Evolutionary conservation across 1,140 invertebrate species (phyloP).

Genomic region (Bacillus rossius): DNA sequence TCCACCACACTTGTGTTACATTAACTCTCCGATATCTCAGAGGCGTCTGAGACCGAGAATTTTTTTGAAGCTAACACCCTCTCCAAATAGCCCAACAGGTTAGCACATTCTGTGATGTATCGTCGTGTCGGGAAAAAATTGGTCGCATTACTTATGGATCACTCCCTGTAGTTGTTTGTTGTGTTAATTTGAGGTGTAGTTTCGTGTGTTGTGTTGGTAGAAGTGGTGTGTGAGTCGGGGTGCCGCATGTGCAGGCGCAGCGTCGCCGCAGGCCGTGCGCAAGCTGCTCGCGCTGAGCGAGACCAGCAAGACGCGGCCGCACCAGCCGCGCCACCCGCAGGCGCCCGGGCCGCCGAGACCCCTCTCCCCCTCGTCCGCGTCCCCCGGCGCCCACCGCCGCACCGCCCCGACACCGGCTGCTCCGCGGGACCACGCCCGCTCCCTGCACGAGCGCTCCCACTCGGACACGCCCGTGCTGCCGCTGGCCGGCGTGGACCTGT

Average conservation of each 20-base stretch:
- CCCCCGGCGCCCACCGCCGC: constrained; percentile 38
- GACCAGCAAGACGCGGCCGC: constrained; percentile 78
- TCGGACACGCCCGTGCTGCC: constrained; percentile 77
- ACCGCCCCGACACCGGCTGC: constrained; percentile 26
- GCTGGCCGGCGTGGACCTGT: constrained; percentile 83
- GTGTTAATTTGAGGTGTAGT: too few relatives aligned
- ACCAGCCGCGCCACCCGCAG: constrained; percentile 66
- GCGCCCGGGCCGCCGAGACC: constrained; percentile 44
- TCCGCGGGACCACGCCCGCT: constrained; percentile 33
- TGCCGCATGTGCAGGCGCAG: constrained; percentile 57
- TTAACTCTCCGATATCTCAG: too few relatives aligned
- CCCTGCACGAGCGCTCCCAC: constrained; percentile 80
- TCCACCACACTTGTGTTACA: too few relatives aligned
- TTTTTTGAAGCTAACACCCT: too few relatives aligned
- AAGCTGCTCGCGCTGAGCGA: constrained; percentile 88
- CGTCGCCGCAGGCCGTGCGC: constrained; percentile 91
- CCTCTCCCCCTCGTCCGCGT: constrained; percentile 46
- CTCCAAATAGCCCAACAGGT: too few relatives aligned
- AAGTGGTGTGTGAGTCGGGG: neutral
- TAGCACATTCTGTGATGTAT: too few relatives aligned
- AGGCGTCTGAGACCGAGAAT: too few relatives aligned
- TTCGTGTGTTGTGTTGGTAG: too few relatives aligned
- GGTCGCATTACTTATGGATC: too few relatives aligned
- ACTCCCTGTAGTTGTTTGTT: too few relatives aligned
- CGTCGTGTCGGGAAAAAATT: too few relatives aligned